A percentile compares a stretch with the other conserved stretches of the same genome.
Evolutionary conservation across 2,113 vertebrate genomes (phyloP).

Genomic region (Corapipo altera): DNA sequence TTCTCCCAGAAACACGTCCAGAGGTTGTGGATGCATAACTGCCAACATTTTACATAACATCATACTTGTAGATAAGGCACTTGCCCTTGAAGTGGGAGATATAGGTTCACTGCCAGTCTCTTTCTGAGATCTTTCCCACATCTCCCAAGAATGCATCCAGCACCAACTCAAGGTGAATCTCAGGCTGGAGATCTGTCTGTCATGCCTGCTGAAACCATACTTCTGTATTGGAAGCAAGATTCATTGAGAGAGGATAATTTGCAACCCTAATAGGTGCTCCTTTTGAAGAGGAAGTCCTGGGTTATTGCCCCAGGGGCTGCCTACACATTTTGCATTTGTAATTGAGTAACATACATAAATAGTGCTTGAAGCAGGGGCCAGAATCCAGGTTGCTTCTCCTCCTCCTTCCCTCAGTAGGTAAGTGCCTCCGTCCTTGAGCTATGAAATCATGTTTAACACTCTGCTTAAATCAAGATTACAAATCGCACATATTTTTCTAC

Average conservation of each 20-base stretch:
- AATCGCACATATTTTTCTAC: neutral
- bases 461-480: neutral
- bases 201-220: neutral
- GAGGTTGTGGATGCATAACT: neutral
- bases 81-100: neutral
- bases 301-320: constrained; percentile 30
- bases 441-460: neutral
- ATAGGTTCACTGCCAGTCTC: neutral
- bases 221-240: neutral
- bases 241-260: constrained; percentile 30
- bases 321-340: constrained; percentile 56
- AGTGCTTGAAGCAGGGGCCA: constrained; percentile 17
- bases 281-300: constrained; percentile 49
- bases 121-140: neutral
- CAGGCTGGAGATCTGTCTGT: neutral
- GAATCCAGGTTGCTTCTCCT: constrained; percentile 13
- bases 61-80: neutral
- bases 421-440: constrained; percentile 18
- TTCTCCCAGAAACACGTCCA: neutral
- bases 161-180: neutral
- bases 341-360: constrained; percentile 28
- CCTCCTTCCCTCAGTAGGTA: neutral
- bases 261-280: constrained; percentile 39
- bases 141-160: neutral
- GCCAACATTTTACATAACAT: neutral